Evolutionary conservation across 2,797 vertebrate species (phyloP), one percentile per base, ranked within the genome.

Genomic region (Phrynocephalus vlangalii): DNA sequence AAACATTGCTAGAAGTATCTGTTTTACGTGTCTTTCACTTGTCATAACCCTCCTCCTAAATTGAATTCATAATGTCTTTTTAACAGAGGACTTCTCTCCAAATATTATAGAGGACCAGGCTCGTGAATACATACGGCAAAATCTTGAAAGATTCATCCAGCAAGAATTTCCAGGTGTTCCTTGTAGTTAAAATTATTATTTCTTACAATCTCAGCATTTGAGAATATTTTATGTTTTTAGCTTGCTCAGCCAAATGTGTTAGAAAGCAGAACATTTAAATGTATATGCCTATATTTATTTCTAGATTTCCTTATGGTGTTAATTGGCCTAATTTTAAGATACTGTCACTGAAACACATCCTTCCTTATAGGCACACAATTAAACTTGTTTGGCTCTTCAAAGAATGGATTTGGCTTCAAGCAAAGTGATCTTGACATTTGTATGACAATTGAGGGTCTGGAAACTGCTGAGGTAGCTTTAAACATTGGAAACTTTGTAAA

Each of bases 341-440:
- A 63, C 28, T 15, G 72, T 70, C n/a, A 70, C 30, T 70, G 24
- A 83, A 83, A 81, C 70, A 79, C 22, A 66, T 83, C 8, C 10
- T 78, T 3, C 94, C n/a, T 95, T 93, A 87, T 93, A 99, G 98
- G 97, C 94, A 98, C 98, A 82, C 97, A 95, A 85, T 96, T 99
- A 82, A 97, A 96, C 88, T 96, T 99, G 44, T 99, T 99, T 97
- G 98, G 98, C 78, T 99, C 98, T 5, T 99, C 98, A 88, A 99
- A 98, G 96, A 99, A 99, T 94, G 98, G 98, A 79, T 99, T 99
- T 97, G 98, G 98, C 66, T 99, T 99, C 96, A 98, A 97, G 94
- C 97, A 99, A 96, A 99, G 98, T 96, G 98, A 99, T 95, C 96
- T 99, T 5, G 98, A 99, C 94, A 98, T 99, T 90, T 99, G 98